Base-by-base conservation (phyloP, 2,113 vertebrate species). In the Sceloporus undulatus region DNA sequence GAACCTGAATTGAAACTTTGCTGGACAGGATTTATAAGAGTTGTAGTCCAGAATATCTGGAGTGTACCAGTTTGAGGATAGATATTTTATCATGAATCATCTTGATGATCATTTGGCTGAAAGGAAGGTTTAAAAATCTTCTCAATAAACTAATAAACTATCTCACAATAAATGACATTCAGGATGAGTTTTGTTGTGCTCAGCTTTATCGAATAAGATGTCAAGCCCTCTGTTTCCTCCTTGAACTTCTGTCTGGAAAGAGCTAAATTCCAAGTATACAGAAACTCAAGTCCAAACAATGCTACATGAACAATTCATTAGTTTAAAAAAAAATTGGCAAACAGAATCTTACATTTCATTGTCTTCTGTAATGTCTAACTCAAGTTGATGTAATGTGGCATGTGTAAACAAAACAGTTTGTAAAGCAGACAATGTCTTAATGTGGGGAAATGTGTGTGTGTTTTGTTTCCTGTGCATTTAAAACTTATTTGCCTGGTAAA, bases 381-480 rank as follows among this genome's bases (percentile, higher is more conserved):
- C 11, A 65, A 65, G 27, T 48, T 87, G 54, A 82, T 87, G 38
- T 29, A 75, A 75, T 34, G 13, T 75, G 38, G 70, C 70, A 18
- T 65, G 27, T 75, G 11, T 74, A 87, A 87, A 82, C 79, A 87
- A 79, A 87, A 71, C 66, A 27, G 78, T 27, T 80, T 86, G 68
- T 54, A 80, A 86, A 86, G 34, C 29, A 84, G 82, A 54, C 13
- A 27, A 5, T 74, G 38, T 66, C 56, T 75, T 75, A 82, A 65
- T 48, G 42, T 82, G 70, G 59, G 80, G 76, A 87, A 82, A 62
- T 18, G 29, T 14, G 25, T 16, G 9, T 70, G 42, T 70, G 7
- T 71, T 8, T 80, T 66, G 18, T 70, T 86, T 13, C 56, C 38
- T 82, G 70, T 23, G 19, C 2, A 82, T 52, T 82, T 66, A 75